Evolutionary conservation across 1,140 invertebrate species (phyloP).

Genomic region (Colletes gigas): DNA sequence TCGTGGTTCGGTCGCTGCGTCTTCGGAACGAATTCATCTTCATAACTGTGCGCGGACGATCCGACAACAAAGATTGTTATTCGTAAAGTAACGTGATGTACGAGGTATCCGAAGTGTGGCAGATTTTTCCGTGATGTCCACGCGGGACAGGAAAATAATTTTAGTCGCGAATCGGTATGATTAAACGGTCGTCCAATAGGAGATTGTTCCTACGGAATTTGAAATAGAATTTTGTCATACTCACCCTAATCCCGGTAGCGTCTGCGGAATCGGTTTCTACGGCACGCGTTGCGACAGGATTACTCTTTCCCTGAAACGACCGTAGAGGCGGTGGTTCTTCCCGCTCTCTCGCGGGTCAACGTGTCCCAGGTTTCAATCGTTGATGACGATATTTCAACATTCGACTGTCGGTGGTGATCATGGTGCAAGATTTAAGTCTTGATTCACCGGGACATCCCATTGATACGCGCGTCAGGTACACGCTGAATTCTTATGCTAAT

Average conservation of each 20-base stretch:
- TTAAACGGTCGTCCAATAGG: too few species aligned
- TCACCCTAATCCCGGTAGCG: too few species aligned
- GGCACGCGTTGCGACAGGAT: conserved; percentile 15
- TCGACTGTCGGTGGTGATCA: conserved; percentile 65
- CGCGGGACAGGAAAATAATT: too few species aligned
- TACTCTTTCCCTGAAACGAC: conserved; percentile 11
- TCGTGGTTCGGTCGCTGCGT: conserved; percentile 9
- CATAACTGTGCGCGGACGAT: conserved; percentile 6
- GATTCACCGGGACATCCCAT: conserved; percentile 71
- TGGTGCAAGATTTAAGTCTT: conserved; percentile 75
- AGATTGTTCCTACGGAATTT: too few species aligned
- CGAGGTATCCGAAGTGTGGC: too few species aligned
- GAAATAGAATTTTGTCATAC: too few species aligned
- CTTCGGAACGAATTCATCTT: conserved; percentile 12
- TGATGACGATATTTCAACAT: conserved; percentile 70
- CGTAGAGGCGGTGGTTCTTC: conserved; percentile 4
- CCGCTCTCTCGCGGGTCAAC: conserved; percentile 38
- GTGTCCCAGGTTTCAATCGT: conserved; percentile 56
- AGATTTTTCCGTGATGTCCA: too few species aligned
- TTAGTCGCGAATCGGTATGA: too few species aligned
- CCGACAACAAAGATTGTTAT: too few species aligned
- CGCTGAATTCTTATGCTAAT: conserved; percentile 78
- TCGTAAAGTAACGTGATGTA: too few species aligned
- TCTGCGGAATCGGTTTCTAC: too few species aligned
- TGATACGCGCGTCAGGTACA: conserved; percentile 74